A percentile compares a stretch with the other conserved stretches of the same genome.
phyloP scores from a whole-genome alignment of 2,113 vertebrate species.

The Phycodurus eques region DNA sequence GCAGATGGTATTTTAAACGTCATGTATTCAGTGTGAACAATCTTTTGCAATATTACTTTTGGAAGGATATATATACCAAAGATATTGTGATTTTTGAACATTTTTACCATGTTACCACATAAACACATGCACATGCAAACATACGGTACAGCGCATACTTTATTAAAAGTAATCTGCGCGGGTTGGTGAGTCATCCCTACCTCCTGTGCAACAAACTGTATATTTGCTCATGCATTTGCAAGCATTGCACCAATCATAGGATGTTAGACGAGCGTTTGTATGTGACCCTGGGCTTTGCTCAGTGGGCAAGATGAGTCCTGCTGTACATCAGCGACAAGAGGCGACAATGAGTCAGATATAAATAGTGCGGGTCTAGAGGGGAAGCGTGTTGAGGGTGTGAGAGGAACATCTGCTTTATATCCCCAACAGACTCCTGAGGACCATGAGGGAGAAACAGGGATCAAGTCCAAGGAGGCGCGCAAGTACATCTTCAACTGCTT shows the following conservation, averaged over 20 bases:
- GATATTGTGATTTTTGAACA: neutral
- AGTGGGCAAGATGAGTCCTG: conserved; percentile 57
- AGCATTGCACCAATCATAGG: conserved; percentile 6
- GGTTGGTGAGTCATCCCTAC: neutral
- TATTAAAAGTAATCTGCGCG: neutral
- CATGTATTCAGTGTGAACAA: neutral
- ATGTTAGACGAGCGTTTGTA: conserved; percentile 58
- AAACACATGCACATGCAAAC: neutral
- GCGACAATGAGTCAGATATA: conserved; percentile 67
- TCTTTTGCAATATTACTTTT: neutral
- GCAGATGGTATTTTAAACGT: neutral
- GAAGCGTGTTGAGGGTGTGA: conserved; percentile 53
- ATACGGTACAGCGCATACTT: neutral
- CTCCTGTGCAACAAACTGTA: neutral
- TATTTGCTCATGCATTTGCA: neutral
- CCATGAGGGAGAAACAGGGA: conserved; percentile 92
- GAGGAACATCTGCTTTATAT: conserved; percentile 67
- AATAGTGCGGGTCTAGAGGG: conserved; percentile 65
- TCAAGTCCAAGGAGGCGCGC: conserved; percentile 95
- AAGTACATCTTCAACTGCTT: conserved; percentile 98
- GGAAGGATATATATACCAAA: neutral
- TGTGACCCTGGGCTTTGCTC: conserved; percentile 58
- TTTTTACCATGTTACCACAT: neutral
- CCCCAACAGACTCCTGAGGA: conserved; percentile 86
- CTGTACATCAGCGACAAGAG: conserved; percentile 62